Evolutionary conservation across 2,113 vertebrate genomes (phyloP), one percentile per base, ranked within the genome.

Genomic region (Polypterus senegalus): DNA sequence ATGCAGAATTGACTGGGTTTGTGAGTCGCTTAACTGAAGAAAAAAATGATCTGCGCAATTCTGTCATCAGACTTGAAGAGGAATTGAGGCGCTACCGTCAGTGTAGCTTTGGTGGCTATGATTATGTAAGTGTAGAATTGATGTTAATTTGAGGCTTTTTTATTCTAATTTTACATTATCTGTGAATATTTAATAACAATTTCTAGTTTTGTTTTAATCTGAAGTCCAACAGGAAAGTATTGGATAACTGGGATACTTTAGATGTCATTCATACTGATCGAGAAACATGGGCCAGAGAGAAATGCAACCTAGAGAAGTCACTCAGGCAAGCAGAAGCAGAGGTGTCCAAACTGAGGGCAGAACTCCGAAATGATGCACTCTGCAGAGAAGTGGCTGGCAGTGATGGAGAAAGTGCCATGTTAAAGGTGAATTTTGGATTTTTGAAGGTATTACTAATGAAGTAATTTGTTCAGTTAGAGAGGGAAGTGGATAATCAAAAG

Each of bases 1-100:
- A 95, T 3, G 89, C 92, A 0, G 92, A 98, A 72, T 81, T 98
- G 57, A 97, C 91, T 0, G 93, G 94, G 46, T 90, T 93, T 6
- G 91, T 99, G 69, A 91, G 91, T 70, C 88, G 84, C 0, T 81
- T 99, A 71, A 97, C 92, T 0, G 92, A 96, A 60, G 96, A 99
- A 73, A 98, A 99, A 83, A 97, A 93, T 51, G 90, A 92, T 58
- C 80, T 97, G 71, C 86, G 93, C 60, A 97, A 93, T 61, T 81
- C 83, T 52, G 68, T 89, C 44, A 82, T 93, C 67, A 86, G 83
- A 48, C 73, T 98, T 70, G 91, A 98, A 70, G 91, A 93, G 47
- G 90, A 94, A 62, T 76, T 92, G 47, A 76, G 85, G 48, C 81
- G 77, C 66, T 77, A 82, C 53, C 81, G 81, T 46, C 85, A 84